Base-by-base conservation (phyloP, 1,140 invertebrate genomes). In the Carcinoscorpius rotundicauda region DNA sequence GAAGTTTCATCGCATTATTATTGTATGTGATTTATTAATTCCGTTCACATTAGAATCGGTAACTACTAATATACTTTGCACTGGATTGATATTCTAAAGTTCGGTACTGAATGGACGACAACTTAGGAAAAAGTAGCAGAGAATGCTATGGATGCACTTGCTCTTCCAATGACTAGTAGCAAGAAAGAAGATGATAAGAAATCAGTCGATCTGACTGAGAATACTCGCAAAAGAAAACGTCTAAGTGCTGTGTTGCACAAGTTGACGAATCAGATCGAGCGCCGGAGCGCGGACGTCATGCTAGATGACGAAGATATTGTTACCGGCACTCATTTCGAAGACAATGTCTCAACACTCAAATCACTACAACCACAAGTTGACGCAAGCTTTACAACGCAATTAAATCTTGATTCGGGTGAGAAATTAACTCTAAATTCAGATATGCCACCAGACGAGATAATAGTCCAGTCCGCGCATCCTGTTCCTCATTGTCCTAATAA, bases 201-300 rank as follows among this genome's bases (percentile, higher is more conserved):
- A 50, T 8, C 8, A 55, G 53, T 9, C n/a, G 62, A 64, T 10
- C 56, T 51, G 10, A 29, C 29, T 29, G 63, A 69, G 53, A 64
- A 66, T 11, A 64, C 62, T n/a, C 80, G 85, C 50, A 88, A 88
- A 73, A 79, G 87, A 49, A 87, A 87, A 73, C 78, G 87, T 11
- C 75, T 89, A 10, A 86, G 83, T 66, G 86, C 87, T 69, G 87
- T 89, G 1, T 74, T 89, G 58, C 85, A 87, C 71, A 87, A 87
- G 71, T 75, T 89, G 29, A 73, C 76, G 3, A 75, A 72, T n/a
- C 84, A 85, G 64, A 29, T 29, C 29, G 70, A 70, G 49, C 69
- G 67, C 29, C 11, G 9, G 4, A 61, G 66, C 66, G 58, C 66
- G 67, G 55, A 63, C 65, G 49, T 58, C 60, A 29, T 29, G 29